Base-by-base conservation (phyloP, 1,140 invertebrate species). In the Apolygus lucorum region DNA sequence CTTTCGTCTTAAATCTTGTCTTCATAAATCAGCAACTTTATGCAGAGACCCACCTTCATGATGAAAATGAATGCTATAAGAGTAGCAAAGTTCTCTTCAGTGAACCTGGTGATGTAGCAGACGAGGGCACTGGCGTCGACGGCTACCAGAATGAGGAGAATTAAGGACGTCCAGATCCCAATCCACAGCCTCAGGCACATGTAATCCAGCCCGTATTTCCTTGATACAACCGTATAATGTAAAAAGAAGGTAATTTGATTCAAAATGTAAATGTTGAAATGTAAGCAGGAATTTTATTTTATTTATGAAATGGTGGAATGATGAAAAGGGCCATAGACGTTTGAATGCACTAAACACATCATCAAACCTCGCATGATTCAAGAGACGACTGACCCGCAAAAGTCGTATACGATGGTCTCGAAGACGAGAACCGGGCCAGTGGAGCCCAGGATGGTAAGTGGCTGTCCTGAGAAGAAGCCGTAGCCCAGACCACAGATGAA, bases 21-120 rank as follows among this genome's bases (percentile, higher is more conserved):
- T n/a, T n/a, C n/a, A n/a, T n/a, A n/a, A n/a, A n/a, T n/a, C n/a
- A n/a, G n/a, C n/a, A n/a, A n/a, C n/a, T n/a, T n/a, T n/a, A n/a
- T n/a, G n/a, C n/a, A n/a, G n/a, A n/a, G n/a, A n/a, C n/a, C n/a
- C n/a, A 96, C 94, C 86, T 99, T 98, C 78, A 94, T 95, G 77
- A 99, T 97, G 80, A 99, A 99, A 77, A 99, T 99, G 73, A 99
- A 91, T 1, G 96, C 96, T 76, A 99, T 99, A 4, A 99, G 82
- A 0, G 94, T 95, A 22, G 97, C 97, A 80, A 99, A 99, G 78
- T 96, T 98, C 82, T 99, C 97, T 82, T 99, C 97, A 0, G 97
- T 99, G 78, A 99, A 99, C 74, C 97, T 88, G 2, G 97, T 99
- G 71, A 99, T 99, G 78, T 96, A 99, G 77, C 95, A 98, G n/a